A percentile compares a stretch with the other conserved stretches of the same genome.
Conservation (phyloP, 2,797 vertebrate species). For the Cirrhinus molitorella region DNA sequence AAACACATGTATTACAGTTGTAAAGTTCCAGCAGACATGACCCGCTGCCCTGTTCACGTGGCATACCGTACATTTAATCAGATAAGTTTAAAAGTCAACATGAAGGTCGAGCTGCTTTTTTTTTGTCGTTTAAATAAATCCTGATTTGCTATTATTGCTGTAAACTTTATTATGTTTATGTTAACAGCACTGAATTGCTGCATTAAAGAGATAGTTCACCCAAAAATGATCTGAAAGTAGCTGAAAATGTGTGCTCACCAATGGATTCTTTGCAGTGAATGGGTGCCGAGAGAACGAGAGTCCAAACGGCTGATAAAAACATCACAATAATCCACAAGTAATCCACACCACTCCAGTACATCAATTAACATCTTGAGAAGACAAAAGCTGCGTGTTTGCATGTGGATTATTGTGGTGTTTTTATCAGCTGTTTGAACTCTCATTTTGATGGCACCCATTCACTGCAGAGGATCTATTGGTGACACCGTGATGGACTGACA, state of each 20-base stretch:
- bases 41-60: background rate
- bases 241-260: background rate
- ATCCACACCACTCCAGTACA: too few relatives aligned
- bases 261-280: background rate
- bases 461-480: background rate
- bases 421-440: background rate
- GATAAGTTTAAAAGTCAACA: conserved; percentile 18
- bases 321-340: background rate
- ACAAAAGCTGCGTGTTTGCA: too few relatives aligned
- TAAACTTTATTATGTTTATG: background rate
- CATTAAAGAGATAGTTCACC: background rate
- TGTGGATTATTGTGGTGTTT: background rate
- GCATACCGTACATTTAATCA: background rate
- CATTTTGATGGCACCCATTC: background rate
- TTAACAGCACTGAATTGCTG: background rate
- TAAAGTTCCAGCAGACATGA: background rate
- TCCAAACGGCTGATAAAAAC: background rate
- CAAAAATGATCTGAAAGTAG: background rate
- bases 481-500: background rate
- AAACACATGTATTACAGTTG: conserved; percentile 56
- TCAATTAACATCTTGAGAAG: too few relatives aligned
- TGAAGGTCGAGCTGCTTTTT: background rate
- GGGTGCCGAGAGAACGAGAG: background rate
- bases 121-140: background rate
- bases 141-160: conserved; percentile 14